Percentiles rank a stretch among this genome's conserved stretches.
These are phyloP conservation scores for Ictalurus punctatus DNA, from an alignment of 2,113 vertebrate genomes.

Conservation along the genomic window DNA sequence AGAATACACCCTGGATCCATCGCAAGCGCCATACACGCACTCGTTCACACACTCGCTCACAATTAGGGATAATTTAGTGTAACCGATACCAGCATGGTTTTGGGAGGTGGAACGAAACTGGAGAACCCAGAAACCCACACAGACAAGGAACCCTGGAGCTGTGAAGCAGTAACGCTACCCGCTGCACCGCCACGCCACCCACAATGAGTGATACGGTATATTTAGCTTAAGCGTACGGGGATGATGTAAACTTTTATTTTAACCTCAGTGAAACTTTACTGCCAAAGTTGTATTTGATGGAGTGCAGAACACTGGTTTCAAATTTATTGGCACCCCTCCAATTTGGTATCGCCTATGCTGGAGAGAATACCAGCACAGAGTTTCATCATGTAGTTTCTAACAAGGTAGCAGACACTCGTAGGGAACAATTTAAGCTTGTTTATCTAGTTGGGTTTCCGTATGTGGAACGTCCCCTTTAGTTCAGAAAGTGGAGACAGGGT, in stretches of 20 bases:
- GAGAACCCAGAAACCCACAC: neutral
- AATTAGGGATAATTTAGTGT: neutral
- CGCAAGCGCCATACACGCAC: neutral
- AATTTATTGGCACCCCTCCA: neutral
- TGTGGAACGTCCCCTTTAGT: neutral
- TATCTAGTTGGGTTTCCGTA: neutral
- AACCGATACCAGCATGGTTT: neutral
- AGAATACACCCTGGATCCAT: neutral
- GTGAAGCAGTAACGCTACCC: neutral
- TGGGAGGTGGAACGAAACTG: neutral
- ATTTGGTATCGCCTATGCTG: neutral
- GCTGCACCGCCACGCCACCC: neutral
- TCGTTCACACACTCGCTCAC: neutral
- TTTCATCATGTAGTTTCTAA: neutral
- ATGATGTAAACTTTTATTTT: neutral
- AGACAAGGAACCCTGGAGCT: neutral
- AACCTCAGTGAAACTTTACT: neutral
- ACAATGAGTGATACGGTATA: neutral
- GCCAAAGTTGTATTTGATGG: neutral
- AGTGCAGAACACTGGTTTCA: neutral
- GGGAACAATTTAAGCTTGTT: neutral
- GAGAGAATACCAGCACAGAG: neutral
- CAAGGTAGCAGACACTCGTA: neutral
- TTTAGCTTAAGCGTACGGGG: neutral
- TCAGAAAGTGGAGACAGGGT: neutral